These are phyloP conservation scores for Pissodes strobi DNA, from an alignment of 1,140 invertebrate species.

Conservation along the genomic window DNA sequence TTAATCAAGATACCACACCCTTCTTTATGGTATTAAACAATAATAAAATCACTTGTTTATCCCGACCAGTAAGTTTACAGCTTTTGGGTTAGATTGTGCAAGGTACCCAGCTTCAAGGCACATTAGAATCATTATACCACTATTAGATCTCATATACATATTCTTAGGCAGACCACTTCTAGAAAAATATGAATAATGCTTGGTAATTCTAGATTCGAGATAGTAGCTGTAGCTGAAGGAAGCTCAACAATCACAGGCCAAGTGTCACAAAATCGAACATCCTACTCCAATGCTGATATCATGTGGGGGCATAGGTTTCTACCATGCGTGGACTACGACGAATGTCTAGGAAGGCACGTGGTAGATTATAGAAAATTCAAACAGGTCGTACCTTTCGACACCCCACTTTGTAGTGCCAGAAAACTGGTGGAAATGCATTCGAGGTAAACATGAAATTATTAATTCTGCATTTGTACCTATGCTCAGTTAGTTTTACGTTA, in stretches of 20 bases:
- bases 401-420: constrained; percentile 84
- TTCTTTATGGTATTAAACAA: too few relatives aligned
- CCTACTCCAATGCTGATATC: constrained; percentile 81
- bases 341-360: constrained; percentile 29
- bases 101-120: too few relatives aligned
- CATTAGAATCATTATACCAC: too few relatives aligned
- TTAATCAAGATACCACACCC: too few relatives aligned
- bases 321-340: constrained; percentile 45
- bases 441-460: constrained; percentile 5
- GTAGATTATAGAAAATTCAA: constrained; percentile 78
- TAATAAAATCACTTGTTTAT: too few relatives aligned
- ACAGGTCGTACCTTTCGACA: constrained; percentile 87
- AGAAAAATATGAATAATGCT: too few relatives aligned
- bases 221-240: constrained; percentile 84
- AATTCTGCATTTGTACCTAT: not conserved
- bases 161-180: too few relatives aligned
- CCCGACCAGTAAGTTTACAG: too few relatives aligned
- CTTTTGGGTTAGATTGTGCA: too few relatives aligned
- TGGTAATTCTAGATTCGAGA: constrained; percentile 72
- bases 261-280: constrained; percentile 73
- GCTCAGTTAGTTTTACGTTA: too few relatives aligned
- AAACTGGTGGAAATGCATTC: constrained; percentile 36
- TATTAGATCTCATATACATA: too few relatives aligned
- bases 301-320: constrained; percentile 84
- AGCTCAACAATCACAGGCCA: constrained; percentile 79